Conservation (phyloP, 1,140 invertebrate species). For the Chrysomallon squamiferum region DNA sequence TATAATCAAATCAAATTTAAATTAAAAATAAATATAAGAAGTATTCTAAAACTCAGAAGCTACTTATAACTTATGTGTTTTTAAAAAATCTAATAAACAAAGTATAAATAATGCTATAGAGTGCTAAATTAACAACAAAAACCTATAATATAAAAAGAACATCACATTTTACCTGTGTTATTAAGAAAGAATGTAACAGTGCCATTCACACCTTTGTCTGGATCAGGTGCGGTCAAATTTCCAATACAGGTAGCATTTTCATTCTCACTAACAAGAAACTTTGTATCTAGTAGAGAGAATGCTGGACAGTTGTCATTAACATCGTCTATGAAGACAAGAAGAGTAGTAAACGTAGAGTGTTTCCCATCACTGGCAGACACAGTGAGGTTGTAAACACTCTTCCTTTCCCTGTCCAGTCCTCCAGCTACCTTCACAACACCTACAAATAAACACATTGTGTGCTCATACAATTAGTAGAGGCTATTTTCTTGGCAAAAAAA, state of each 20-base stretch:
- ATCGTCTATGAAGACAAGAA: conserved; percentile 27
- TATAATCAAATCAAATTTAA: too few relatives aligned
- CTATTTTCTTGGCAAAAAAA: too few relatives aligned
- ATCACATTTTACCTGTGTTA: conserved; percentile 22
- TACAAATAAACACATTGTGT: conserved; percentile 10
- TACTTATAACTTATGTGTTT: too few relatives aligned
- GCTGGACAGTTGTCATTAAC: conserved; percentile 71
- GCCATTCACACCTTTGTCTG: conserved; percentile 24
- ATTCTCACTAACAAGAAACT: conserved; percentile 84
- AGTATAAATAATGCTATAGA: too few relatives aligned
- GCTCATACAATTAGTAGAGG: too few relatives aligned
- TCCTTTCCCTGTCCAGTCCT: conserved; percentile 29
- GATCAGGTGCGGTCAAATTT: conserved; percentile 22
- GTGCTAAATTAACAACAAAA: too few relatives aligned
- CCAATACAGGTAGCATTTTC: conserved; percentile 16
- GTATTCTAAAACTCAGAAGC: too few relatives aligned
- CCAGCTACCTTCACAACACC: conserved; percentile 27
- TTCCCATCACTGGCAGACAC: conserved; percentile 26
- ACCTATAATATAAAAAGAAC: too few relatives aligned
- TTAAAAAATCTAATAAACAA: too few relatives aligned
- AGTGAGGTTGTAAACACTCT: conserved; percentile 16
- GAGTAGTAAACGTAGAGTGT: conserved; percentile 5
- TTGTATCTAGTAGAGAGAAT: conserved; percentile 81
- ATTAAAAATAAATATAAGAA: too few relatives aligned
- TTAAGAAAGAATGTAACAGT: conserved; percentile 24